These are phyloP conservation scores for Omphaloscelis lunosa DNA, from an alignment of 2,888 invertebrate genomes.

Conservation along the genomic window DNA sequence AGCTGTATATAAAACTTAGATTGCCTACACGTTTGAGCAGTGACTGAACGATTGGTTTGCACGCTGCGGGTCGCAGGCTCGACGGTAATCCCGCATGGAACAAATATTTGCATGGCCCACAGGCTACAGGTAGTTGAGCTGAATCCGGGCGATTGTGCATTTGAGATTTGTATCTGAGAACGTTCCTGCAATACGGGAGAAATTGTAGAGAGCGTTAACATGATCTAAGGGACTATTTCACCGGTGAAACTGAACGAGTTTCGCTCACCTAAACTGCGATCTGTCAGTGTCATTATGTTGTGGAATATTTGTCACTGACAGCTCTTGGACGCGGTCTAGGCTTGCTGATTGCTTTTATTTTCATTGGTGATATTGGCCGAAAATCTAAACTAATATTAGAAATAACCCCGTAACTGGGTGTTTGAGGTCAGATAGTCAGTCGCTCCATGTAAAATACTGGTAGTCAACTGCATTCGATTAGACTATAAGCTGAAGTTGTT, in stretches of 20 bases:
- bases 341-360: too few species aligned
- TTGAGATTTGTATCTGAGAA: constrained; percentile 14
- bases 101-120: constrained; percentile 47
- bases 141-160: constrained; percentile 5
- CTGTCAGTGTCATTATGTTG: too few species aligned
- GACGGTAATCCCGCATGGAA: constrained; percentile 17
- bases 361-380: too few species aligned
- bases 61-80: constrained; percentile 23
- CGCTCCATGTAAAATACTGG: too few species aligned
- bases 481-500: background rate
- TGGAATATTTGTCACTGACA: too few species aligned
- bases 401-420: background rate
- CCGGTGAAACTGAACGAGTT: too few species aligned
- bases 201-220: background rate
- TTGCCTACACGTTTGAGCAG: constrained; percentile 29
- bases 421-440: too few species aligned
- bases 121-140: constrained; percentile 32
- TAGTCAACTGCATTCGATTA: background rate
- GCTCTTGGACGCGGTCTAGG: too few species aligned
- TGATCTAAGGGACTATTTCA: too few species aligned
- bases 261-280: too few species aligned
- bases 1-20: constrained; percentile 13
- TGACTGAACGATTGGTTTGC: constrained; percentile 38
- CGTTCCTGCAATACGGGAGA: background rate
- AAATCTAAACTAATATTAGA: too few species aligned